These are phyloP conservation scores for Lophotis ruficrista DNA, from an alignment of 2,113 vertebrate species.

Conservation along the genomic window DNA sequence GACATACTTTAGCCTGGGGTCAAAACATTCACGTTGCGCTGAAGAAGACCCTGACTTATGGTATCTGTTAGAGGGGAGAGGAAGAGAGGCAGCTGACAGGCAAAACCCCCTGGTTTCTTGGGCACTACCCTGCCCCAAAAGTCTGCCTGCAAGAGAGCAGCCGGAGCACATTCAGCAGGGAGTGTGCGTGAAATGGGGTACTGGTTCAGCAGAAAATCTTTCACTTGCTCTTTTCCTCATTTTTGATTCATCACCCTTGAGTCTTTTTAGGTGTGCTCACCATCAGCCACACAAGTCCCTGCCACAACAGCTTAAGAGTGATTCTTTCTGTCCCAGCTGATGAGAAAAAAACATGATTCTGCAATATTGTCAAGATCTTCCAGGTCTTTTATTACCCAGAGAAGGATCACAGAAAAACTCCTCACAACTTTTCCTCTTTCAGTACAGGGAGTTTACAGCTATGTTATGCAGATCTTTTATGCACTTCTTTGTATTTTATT, in stretches of 20 bases:
- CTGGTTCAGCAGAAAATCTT: background rate
- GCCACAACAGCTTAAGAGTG: background rate
- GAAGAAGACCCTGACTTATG: background rate
- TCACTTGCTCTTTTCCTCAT: background rate
- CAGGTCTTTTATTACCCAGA: background rate
- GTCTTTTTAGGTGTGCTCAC: background rate
- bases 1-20: background rate
- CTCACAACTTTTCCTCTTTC: background rate
- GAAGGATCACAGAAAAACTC: background rate
- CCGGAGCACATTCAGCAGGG: accelerated
- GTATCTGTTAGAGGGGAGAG: background rate
- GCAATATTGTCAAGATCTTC: background rate
- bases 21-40: background rate
- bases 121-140: background rate
- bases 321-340: background rate
- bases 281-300: background rate
- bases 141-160: background rate
- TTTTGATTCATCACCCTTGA: background rate
- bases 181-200: background rate
- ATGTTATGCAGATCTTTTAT: background rate
- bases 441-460: background rate
- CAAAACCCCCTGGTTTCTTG: background rate
- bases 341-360: background rate
- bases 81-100: background rate
- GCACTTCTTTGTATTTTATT: conserved; percentile 17